Conservation (phyloP, 2,113 vertebrate genomes). For the Rattus rattus region DNA sequence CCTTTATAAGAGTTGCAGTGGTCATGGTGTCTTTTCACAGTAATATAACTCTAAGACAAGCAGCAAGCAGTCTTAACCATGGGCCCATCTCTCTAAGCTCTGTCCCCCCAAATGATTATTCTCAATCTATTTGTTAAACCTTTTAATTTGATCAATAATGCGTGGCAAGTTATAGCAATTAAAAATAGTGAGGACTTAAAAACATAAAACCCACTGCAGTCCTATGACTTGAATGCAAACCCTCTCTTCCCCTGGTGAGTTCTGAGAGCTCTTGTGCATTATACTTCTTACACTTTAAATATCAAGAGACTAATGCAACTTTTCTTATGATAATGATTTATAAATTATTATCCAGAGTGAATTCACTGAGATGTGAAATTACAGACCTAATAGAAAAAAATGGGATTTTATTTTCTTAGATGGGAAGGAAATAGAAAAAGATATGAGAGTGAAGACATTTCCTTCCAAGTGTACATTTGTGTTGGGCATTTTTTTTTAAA, state of each 20-base stretch:
- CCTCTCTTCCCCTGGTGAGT: not conserved
- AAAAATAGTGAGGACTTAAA: not conserved
- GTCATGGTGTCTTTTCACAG: not conserved
- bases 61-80: not conserved
- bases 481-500: constrained; percentile 32
- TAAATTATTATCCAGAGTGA: constrained; percentile 11
- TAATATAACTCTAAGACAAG: not conserved
- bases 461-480: not conserved
- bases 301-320: constrained; percentile 17
- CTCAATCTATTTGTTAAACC: not conserved
- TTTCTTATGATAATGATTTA: constrained; percentile 23
- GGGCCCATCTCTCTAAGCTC: not conserved
- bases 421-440: not conserved
- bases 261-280: not conserved
- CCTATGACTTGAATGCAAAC: not conserved
- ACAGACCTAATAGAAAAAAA: not conserved
- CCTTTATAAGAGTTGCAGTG: not conserved
- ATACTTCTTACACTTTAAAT: constrained; percentile 21
- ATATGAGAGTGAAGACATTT: not conserved
- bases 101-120: not conserved
- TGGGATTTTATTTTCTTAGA: constrained; percentile 47
- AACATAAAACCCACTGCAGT: not conserved
- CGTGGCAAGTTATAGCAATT: not conserved
- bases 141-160: constrained; percentile 25
- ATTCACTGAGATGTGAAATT: constrained; percentile 43